phyloP scores from a whole-genome alignment of 2,797 vertebrate genomes.

The Cyprinella venusta region DNA sequence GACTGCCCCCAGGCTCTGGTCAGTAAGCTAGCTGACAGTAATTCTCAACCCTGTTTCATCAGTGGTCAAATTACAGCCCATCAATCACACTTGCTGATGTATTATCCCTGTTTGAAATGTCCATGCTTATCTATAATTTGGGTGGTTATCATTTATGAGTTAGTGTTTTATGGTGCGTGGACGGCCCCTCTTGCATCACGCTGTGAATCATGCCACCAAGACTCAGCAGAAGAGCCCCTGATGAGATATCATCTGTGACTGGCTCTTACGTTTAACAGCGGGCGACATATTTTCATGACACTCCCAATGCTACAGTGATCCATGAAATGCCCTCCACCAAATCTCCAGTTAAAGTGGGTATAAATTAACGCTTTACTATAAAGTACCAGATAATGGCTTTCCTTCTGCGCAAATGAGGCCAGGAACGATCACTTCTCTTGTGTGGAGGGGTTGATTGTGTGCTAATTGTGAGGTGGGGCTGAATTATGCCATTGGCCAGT shows the following conservation, averaged over 20 bases:
- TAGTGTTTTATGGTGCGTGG: constrained; percentile 51
- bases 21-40: constrained; percentile 47
- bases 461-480: constrained; percentile 21
- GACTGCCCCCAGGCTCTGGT: constrained; percentile 25
- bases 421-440: constrained; percentile 11
- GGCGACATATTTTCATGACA: constrained; percentile 57
- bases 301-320: constrained; percentile 46
- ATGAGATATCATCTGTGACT: constrained; percentile 52
- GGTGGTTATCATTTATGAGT: constrained; percentile 56
- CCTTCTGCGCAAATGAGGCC: constrained; percentile 34
- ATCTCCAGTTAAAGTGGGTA: constrained; percentile 45
- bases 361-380: constrained; percentile 46
- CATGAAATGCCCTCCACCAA: constrained; percentile 52
- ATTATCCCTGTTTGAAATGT: constrained; percentile 49
- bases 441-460: constrained; percentile 1
- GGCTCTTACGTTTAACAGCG: constrained; percentile 47
- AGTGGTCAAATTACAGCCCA: constrained; percentile 58
- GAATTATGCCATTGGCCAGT: background rate
- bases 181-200: constrained; percentile 21
- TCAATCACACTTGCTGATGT: constrained; percentile 57
- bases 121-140: constrained; percentile 61
- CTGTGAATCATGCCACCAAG: constrained; percentile 47
- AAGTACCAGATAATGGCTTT: constrained; percentile 42
- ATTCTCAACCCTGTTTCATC: constrained; percentile 60
- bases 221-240: background rate